phyloP scores from a whole-genome alignment of 2,888 invertebrate genomes.

The Agonopterix subpropinquella region DNA sequence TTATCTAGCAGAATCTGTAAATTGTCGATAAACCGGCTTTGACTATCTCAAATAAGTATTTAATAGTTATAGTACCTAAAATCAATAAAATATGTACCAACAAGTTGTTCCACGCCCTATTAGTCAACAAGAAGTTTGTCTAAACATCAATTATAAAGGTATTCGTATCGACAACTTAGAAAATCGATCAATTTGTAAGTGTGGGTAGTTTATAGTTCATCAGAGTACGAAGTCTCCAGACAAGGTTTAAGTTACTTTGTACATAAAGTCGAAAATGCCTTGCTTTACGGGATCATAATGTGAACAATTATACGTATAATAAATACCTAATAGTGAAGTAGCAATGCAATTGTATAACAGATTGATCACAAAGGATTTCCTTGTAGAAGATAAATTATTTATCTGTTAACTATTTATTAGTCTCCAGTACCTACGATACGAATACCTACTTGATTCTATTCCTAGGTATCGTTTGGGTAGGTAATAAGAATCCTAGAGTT shows the following conservation, averaged over 20 bases:
- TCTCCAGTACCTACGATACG: too few relatives aligned
- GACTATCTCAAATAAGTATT: background rate
- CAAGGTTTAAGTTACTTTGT: too few relatives aligned
- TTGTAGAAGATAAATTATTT: background rate
- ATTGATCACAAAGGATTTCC: background rate
- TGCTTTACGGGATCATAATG: too few relatives aligned
- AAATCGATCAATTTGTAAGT: conserved; percentile 4
- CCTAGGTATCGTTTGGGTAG: too few relatives aligned
- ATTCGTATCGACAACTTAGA: conserved; percentile 12
- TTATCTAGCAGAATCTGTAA: too few relatives aligned
- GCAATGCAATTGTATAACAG: conserved; percentile 12
- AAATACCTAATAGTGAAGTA: conserved; percentile 13
- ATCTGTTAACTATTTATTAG: background rate
- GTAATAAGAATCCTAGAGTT: too few relatives aligned
- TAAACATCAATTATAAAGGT: conserved; percentile 23
- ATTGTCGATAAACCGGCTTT: too few relatives aligned
- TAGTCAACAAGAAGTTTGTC: background rate
- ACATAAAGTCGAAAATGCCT: too few relatives aligned
- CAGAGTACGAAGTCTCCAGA: background rate
- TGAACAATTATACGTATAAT: background rate
- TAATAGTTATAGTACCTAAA: background rate
- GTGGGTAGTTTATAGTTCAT: too few relatives aligned
- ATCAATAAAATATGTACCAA: background rate
- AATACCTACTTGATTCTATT: too few relatives aligned
- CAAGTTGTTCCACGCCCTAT: background rate